These are phyloP conservation scores for Agrypnus murinus DNA, from an alignment of 2,888 invertebrate genomes.

Conservation along the genomic window DNA sequence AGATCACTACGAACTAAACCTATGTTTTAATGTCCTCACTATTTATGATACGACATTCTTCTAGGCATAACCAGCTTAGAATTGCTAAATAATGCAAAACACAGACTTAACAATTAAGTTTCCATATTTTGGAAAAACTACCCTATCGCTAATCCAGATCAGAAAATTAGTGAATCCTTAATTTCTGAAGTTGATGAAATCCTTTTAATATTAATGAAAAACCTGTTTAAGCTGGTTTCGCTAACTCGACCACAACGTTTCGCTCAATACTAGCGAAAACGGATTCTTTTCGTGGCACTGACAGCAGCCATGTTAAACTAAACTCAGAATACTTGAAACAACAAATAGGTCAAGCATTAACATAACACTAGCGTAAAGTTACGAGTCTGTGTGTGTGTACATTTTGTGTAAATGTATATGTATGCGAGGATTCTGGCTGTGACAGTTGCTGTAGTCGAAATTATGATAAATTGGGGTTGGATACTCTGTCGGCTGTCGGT, in stretches of 20 bases:
- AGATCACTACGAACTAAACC: too few species aligned
- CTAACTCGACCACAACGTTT: not conserved
- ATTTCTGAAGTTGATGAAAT: too few species aligned
- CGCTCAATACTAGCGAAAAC: slow-evolving; percentile 14
- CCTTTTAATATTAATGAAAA: too few species aligned
- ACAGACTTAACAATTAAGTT: too few species aligned
- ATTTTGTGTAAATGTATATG: too few species aligned
- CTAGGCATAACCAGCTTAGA: too few species aligned
- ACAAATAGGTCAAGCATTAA: slow-evolving; percentile 53
- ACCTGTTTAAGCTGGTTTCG: slow-evolving; percentile 10
- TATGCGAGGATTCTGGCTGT: slow-evolving; percentile 20
- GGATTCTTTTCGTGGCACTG: slow-evolving; percentile 31
- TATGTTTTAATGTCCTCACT: too few species aligned
- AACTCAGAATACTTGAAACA: slow-evolving; percentile 35
- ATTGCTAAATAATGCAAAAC: too few species aligned
- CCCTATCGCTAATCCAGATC: too few species aligned
- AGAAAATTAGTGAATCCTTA: too few species aligned
- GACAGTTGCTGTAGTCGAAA: slow-evolving; percentile 35
- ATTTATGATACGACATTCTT: too few species aligned
- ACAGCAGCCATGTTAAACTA: slow-evolving; percentile 22
- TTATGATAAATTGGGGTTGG: slow-evolving; percentile 31
- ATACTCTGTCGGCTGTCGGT: slow-evolving; percentile 8
- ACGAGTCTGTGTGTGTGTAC: not conserved
- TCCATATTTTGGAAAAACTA: too few species aligned
- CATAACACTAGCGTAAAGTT: slow-evolving; percentile 33